Conservation (phyloP, 2,888 invertebrate species). For the Venusia cambrica region DNA sequence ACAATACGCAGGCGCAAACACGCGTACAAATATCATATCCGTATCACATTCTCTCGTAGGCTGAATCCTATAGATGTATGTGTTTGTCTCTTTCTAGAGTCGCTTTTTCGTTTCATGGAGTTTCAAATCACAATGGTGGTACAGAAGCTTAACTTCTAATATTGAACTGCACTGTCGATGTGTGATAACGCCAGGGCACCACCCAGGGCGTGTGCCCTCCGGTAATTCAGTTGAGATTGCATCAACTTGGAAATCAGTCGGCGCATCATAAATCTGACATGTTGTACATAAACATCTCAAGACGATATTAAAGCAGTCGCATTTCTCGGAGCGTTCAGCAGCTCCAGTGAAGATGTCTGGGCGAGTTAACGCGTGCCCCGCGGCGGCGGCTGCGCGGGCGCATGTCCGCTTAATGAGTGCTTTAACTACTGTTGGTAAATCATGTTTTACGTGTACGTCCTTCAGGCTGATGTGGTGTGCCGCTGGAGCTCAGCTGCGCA, state of each 20-base stretch:
- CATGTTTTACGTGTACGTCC: constrained; percentile 46
- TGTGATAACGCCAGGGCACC: too few relatives aligned
- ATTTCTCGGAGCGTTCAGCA: constrained; percentile 21
- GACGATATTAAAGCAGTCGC: constrained; percentile 17
- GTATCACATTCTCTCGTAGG: too few relatives aligned
- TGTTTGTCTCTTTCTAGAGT: too few relatives aligned
- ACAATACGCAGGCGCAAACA: too few relatives aligned
- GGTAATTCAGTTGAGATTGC: constrained; percentile 11
- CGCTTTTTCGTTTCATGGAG: too few relatives aligned
- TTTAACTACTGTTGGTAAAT: constrained; percentile 73
- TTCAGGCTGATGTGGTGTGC: constrained; percentile 37
- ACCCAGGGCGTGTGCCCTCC: constrained; percentile 1
- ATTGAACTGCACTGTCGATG: too few relatives aligned
- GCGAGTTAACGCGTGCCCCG: constrained; percentile 53
- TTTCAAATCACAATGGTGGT: too few relatives aligned
- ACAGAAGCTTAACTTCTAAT: too few relatives aligned
- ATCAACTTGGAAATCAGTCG: constrained; percentile 23
- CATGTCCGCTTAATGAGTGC: constrained; percentile 66
- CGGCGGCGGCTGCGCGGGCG: constrained; percentile 50
- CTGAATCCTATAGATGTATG: too few relatives aligned
- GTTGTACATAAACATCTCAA: constrained; percentile 20
- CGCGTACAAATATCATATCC: too few relatives aligned
- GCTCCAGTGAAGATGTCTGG: constrained; percentile 56
- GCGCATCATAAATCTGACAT: constrained; percentile 25
- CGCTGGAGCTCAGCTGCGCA: constrained; percentile 36